Conservation (phyloP, 2,888 invertebrate species). For the Hyalella azteca region DNA sequence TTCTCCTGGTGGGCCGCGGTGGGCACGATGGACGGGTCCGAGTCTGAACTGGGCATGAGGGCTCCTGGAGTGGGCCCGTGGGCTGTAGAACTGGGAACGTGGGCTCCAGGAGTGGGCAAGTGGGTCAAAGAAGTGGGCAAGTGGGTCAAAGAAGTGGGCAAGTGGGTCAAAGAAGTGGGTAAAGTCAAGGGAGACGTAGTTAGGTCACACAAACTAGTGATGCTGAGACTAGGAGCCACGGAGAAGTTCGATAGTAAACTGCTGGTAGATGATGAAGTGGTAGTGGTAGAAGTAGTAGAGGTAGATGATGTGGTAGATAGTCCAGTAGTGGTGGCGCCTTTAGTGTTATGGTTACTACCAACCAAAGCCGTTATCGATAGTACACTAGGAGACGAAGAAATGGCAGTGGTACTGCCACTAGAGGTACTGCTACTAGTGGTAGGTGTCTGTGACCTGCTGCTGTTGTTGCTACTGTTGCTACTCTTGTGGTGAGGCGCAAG, state of each 20-base stretch:
- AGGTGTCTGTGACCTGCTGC: background rate
- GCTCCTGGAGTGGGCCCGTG: constrained; percentile 20
- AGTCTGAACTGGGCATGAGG: constrained; percentile 30
- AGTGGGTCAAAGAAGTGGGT: background rate
- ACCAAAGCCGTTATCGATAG: background rate
- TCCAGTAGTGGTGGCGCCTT: constrained; percentile 34
- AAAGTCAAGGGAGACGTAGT: constrained; percentile 9
- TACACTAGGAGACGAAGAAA: background rate
- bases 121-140: background rate
- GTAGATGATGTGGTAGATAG: constrained; percentile 28
- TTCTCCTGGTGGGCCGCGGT: constrained; percentile 5
- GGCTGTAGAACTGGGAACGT: constrained; percentile 38
- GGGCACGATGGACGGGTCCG: constrained; percentile 37
- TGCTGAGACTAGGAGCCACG: constrained; percentile 30
- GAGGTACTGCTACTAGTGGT: constrained; percentile 7
- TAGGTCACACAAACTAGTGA: constrained; percentile 21
- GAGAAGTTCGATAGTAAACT: constrained; percentile 36
- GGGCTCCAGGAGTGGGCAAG: background rate
- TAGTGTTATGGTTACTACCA: constrained; percentile 15
- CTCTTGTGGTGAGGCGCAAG: constrained; percentile 10
- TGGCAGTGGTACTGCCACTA: background rate
- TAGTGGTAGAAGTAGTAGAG: background rate
- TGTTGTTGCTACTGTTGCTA: background rate
- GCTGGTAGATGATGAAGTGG: background rate
- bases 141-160: background rate